Evolutionary conservation across 2,888 invertebrate species (phyloP).

Genomic region (Saturnia pavonia): DNA sequence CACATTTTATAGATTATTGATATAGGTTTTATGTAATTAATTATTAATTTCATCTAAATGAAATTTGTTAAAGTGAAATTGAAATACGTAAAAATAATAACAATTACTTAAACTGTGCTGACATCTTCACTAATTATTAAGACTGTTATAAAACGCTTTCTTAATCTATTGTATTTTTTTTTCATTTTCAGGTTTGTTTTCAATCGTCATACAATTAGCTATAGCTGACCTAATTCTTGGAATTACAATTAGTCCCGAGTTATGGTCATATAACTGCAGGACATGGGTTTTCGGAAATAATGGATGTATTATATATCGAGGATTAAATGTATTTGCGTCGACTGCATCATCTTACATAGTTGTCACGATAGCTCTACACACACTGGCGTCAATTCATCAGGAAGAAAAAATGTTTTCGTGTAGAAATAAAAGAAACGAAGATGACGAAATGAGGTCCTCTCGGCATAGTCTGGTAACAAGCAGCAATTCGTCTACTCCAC

Average conservation of each 20-base stretch:
- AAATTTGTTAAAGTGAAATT: neutral
- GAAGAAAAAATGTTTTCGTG: constrained; percentile 64
- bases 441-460: constrained; percentile 72
- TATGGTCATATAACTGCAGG: constrained; percentile 74
- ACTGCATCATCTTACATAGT: constrained; percentile 81
- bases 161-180: constrained; percentile 20
- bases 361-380: constrained; percentile 80
- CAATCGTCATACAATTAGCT: constrained; percentile 78
- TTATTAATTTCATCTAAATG: neutral
- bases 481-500: constrained; percentile 72
- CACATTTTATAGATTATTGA: neutral
- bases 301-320: constrained; percentile 79
- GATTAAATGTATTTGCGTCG: constrained; percentile 78
- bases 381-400: constrained; percentile 78
- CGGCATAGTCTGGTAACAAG: constrained; percentile 75
- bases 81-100: neutral
- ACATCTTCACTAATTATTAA: neutral
- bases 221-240: constrained; percentile 75
- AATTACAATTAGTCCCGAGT: constrained; percentile 72
- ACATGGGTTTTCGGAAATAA: constrained; percentile 77
- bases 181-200: constrained; percentile 75
- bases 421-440: constrained; percentile 55
- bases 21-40: neutral
- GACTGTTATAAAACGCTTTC: constrained; percentile 4
- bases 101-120: neutral